phyloP scores from a whole-genome alignment of 2,113 vertebrate species.

The Pteronura brasiliensis region DNA sequence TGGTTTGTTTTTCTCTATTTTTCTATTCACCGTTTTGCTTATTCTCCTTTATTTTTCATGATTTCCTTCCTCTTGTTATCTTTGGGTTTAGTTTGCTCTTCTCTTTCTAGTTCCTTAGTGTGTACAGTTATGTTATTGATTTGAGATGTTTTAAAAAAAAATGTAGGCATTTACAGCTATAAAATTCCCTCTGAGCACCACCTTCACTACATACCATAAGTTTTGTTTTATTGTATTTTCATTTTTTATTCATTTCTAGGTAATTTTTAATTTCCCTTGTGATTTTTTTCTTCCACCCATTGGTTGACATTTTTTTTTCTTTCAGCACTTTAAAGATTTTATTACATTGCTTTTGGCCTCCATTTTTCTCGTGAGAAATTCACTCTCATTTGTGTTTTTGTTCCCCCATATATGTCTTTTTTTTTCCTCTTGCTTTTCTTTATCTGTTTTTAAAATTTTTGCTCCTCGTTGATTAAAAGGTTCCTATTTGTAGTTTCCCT shows the following conservation, averaged over 20 bases:
- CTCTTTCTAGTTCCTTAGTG: neutral
- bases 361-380: neutral
- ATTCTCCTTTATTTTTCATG: neutral
- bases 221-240: neutral
- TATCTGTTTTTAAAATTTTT: neutral
- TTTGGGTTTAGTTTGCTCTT: neutral
- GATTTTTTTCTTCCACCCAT: neutral
- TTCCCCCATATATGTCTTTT: neutral
- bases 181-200: neutral
- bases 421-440: neutral
- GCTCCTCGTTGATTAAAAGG: neutral
- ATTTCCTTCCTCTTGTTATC: neutral
- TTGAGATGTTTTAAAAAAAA: neutral
- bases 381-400: neutral
- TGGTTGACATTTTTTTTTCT: neutral
- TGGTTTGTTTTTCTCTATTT: neutral
- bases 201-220: neutral
- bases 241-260: neutral
- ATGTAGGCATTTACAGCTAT: neutral
- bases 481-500: neutral
- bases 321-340: neutral
- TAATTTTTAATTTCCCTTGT: neutral
- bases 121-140: neutral
- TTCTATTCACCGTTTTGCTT: neutral
- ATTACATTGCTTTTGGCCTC: neutral